These are phyloP conservation scores for Phaethon lepturus DNA, from an alignment of 2,113 vertebrate species.

Conservation along the genomic window DNA sequence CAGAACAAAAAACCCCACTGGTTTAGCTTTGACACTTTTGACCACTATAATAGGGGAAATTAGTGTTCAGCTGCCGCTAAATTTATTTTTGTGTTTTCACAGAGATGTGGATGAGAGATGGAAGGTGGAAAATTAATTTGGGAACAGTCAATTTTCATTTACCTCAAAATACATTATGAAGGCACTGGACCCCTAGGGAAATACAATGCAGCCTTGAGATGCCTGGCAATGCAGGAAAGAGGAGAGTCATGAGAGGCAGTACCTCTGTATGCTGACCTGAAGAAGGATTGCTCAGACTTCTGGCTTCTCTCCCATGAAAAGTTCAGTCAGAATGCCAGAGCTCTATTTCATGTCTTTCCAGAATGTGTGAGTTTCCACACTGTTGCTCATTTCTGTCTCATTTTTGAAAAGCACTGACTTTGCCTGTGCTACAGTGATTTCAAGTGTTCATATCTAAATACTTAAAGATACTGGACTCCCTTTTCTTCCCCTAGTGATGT, in stretches of 20 bases:
- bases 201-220: background rate
- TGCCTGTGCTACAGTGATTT: background rate
- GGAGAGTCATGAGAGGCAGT: background rate
- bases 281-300: background rate
- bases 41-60: background rate
- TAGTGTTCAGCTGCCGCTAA: background rate
- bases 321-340: background rate
- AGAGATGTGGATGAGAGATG: background rate
- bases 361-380: background rate
- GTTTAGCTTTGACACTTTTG: background rate
- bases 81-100: background rate
- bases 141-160: background rate
- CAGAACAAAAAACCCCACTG: background rate
- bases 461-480: background rate
- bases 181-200: background rate
- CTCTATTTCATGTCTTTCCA: background rate
- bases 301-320: background rate
- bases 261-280: background rate
- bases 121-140: background rate
- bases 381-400: background rate
- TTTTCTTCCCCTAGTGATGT: background rate
- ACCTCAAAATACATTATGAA: background rate
- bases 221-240: background rate
- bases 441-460: background rate
- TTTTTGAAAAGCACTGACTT: background rate